Evolutionary conservation across 2,888 invertebrate species (phyloP).

Genomic region (Leptarthrus brevirostris): DNA sequence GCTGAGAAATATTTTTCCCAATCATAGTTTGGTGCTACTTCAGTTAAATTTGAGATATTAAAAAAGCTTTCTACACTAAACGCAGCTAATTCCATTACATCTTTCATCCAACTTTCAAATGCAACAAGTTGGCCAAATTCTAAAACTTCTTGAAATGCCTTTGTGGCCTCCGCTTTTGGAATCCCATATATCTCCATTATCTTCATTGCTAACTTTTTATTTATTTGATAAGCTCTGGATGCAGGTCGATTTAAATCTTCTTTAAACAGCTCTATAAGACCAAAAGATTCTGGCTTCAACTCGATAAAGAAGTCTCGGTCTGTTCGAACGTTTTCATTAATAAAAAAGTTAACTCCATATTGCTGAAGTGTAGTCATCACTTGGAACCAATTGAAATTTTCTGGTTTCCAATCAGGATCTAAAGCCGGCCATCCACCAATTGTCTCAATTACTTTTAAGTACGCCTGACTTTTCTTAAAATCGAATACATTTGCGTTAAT

Average conservation of each 20-base stretch:
- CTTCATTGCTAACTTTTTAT: background rate
- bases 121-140: background rate
- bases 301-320: background rate
- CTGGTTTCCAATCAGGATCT: constrained; percentile 20
- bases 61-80: background rate
- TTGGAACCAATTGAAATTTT: constrained; percentile 39
- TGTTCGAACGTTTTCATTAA: constrained; percentile 1
- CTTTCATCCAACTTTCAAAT: background rate
- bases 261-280: background rate
- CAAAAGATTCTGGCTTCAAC: background rate
- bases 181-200: background rate
- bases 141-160: background rate
- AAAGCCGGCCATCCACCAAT: constrained; percentile 43
- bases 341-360: constrained; percentile 1
- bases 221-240: background rate
- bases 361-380: constrained; percentile 11
- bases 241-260: background rate
- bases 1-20: background rate
- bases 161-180: background rate
- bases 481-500: constrained; percentile 17
- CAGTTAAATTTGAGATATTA: background rate
- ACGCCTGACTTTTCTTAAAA: constrained; percentile 23
- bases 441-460: constrained; percentile 8
- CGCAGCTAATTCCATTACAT: background rate
- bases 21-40: background rate